Evolutionary conservation across 2,113 vertebrate genomes (phyloP).

Genomic region (Aspidoscelis tigris): DNA sequence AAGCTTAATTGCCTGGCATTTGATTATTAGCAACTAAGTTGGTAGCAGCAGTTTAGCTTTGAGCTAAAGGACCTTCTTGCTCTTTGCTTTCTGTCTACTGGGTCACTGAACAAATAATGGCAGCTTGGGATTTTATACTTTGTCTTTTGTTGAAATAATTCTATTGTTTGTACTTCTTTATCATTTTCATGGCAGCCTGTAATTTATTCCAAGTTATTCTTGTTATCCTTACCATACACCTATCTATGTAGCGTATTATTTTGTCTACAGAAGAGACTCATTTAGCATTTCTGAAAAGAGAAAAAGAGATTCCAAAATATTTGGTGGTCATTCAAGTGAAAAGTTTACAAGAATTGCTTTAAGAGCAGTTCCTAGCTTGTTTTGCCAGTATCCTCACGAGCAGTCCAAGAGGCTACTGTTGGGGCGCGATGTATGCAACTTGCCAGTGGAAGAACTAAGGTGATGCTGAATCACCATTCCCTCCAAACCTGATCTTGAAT

Average conservation of each 20-base stretch:
- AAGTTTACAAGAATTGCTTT: too few species aligned
- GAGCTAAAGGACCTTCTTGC: constrained; percentile 38
- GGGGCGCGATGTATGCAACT: too few species aligned
- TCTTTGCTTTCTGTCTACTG: constrained; percentile 51
- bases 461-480: too few species aligned
- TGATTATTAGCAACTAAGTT: constrained; percentile 3
- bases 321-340: not conserved
- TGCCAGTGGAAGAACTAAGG: too few species aligned
- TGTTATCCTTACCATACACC: constrained; percentile 34
- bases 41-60: constrained; percentile 13
- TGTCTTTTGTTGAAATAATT: constrained; percentile 50
- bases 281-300: too few species aligned
- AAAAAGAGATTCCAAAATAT: not conserved
- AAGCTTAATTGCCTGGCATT: constrained; percentile 26
- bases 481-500: too few species aligned
- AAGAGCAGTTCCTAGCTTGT: too few species aligned
- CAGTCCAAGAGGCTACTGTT: too few species aligned
- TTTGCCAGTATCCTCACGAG: too few species aligned
- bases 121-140: constrained; percentile 58
- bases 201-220: constrained; percentile 40
- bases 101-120: constrained; percentile 39
- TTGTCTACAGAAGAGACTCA: too few species aligned
- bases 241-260: not conserved
- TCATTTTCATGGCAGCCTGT: too few species aligned
- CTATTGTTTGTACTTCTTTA: constrained; percentile 53